Base-by-base conservation (phyloP, 2,888 invertebrate species). In the Caradrina clavipalpis region DNA sequence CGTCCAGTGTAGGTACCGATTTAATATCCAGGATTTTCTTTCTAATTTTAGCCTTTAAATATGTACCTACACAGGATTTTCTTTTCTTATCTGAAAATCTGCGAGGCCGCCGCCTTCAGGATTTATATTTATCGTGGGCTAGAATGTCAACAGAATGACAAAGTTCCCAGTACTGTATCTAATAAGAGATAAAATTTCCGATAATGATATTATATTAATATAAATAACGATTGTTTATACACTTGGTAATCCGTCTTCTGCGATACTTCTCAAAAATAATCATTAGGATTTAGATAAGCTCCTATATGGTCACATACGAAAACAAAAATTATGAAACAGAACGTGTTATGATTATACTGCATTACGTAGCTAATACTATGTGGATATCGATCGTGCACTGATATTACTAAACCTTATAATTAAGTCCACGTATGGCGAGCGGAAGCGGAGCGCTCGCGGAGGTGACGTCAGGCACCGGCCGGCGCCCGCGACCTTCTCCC, bases 391-490 rank as follows among this genome's bases (percentile, higher is more conserved):
- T 26, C 51, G 61, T 68, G 61, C 69, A 62, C 50, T 58, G 62
- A 69, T 63, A 61, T 58, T 68, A 50, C 55, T 71, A 74, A 80
- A 83, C 83, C 84, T 83, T 69, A 82, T 86, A 87, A 88, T 88
- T 79, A 88, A 87, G 87, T 87, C 82, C 86, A 87, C 88, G 85
- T 87, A 87, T 84, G 85, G 86, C 87, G 88, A 89, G 88, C 94
- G 95, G 95, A 95, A 95, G 91, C 88, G 84, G 88, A 89, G 88
- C 87, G 87, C 89, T 88, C 84, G 89, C 93, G 92, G 93, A 92
- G 91, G 90, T 95, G 95, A 95, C 95, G 95, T 95, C 95, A 95
- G 66, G 22, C 76, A n/a, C 88, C 80, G 88, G 83, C 83, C 87
- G 78, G 78, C 73, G 88, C 86, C 86, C 86, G 90, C 94, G 94